Conservation (phyloP, 2,797 vertebrate genomes). For the Octomys mimax region DNA sequence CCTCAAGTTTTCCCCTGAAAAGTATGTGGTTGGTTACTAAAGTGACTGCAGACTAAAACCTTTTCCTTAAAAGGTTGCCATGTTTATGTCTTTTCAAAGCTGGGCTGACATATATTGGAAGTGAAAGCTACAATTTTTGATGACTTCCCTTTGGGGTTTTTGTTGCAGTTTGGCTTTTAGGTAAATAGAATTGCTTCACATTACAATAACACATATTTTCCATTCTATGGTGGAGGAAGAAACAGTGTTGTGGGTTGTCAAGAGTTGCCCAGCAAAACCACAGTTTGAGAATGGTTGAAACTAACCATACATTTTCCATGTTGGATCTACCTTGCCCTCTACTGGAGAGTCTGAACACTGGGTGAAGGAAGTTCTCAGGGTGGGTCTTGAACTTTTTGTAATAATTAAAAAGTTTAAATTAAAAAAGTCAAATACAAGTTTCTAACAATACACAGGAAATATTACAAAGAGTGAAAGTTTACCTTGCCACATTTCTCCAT, state of each 20-base stretch:
- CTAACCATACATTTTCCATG: background rate
- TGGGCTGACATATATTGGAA: conserved; percentile 31
- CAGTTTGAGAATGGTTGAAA: background rate
- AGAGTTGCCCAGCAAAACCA: conserved; percentile 30
- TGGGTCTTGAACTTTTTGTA: background rate
- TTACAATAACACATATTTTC: conserved; percentile 71
- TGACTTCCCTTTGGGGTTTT: conserved; percentile 58
- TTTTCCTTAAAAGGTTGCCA: conserved; percentile 14
- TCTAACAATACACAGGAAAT: background rate
- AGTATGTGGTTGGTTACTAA: background rate
- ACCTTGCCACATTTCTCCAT: background rate
- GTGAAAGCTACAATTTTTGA: conserved; percentile 41
- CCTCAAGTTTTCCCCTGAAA: conserved; percentile 24
- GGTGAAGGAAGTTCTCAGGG: background rate
- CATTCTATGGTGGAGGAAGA: conserved; percentile 54
- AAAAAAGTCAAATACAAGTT: background rate
- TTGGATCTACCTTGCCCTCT: conserved; percentile 73
- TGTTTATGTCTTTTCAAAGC: conserved; percentile 30
- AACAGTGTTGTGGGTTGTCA: conserved; percentile 52
- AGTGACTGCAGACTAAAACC: background rate
- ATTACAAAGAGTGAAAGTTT: background rate
- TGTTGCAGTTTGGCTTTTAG: conserved; percentile 65
- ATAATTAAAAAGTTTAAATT: conserved; percentile 3
- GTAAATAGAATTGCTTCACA: conserved; percentile 62
- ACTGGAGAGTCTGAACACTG: conserved; percentile 57